Base-by-base conservation (phyloP, 2,888 invertebrate genomes). In the Cyrtodaria siliqua region DNA sequence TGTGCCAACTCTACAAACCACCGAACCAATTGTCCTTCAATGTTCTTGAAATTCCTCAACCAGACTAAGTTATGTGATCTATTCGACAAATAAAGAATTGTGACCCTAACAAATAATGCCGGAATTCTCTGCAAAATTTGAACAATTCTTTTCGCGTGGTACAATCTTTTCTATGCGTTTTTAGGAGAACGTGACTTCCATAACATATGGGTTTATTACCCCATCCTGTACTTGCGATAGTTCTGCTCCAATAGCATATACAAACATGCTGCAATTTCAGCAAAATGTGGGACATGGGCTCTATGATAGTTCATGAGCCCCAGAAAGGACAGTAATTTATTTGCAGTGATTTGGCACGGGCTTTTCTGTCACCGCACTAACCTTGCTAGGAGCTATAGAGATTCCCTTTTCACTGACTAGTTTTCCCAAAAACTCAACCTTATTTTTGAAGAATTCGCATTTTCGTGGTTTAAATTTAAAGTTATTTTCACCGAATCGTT, bases 341-440 rank as follows among this genome's bases (percentile, higher is more conserved):
- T 47, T 16, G 14, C 33, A 33, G 4, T 57, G 0, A 29, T 29
- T n/a, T 12, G 78, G 74, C 2, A 8, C n/a, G 26, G 67, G 72
- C 72, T 68, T 62, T 0, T 57, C 18, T 16, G 42, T 20, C 1
- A 63, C 60, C n/a, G 42, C 55, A 33, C 59, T 4, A 8, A 61
- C 18, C 20, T 64, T 44, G n/a, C 53, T 56, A 12, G 47, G 42
- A 1, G 64, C 47, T 14, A 71, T 53, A 2, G 64, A 55, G 1
- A 76, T 60, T 6, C 69, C 70, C 3, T 66, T 38, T 18, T 23
- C 47, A 20, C 50, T 68, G 4, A 76, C 60, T 16, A 50, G 16
- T 38, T 53, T 74, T 1, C 81, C 79, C 0, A 82, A 27, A 49
- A 83, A 82, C 38, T 50, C 40, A 0, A 79, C 77, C 29, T 71